A percentile compares a stretch with the other conserved stretches of the same genome.
Conservation (phyloP, 37 sponge, comb jelly and placozoan genomes). For the Geodia barretti region DNA sequence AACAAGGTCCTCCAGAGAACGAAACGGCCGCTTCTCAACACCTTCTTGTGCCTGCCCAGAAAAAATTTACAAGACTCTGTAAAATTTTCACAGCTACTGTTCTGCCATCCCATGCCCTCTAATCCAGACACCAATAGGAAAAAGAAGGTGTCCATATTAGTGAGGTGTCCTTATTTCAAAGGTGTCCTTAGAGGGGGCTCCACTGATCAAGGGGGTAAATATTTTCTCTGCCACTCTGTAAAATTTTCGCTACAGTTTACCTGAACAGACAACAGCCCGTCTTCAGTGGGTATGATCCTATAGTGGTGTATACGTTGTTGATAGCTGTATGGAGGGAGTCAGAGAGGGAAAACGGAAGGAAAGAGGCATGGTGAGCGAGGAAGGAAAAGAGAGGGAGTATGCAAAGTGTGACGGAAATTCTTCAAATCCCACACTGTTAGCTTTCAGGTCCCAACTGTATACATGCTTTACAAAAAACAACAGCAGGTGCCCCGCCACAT, state of each 20-base stretch:
- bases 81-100: conserved; percentile 24
- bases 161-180: not conserved
- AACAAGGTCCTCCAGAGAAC: conserved; percentile 63
- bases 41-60: conserved; percentile 64
- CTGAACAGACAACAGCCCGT: conserved; percentile 58
- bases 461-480: too few species aligned
- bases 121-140: conserved; percentile 11
- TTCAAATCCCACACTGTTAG: too few species aligned
- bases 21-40: conserved; percentile 53
- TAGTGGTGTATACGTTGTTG: conserved; percentile 87
- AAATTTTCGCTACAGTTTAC: conserved; percentile 17
- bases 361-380: not conserved
- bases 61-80: conserved; percentile 17
- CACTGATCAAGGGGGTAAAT: too few species aligned
- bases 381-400: not conserved
- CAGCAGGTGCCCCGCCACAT: too few species aligned
- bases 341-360: not conserved
- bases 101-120: too few species aligned
- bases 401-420: not conserved
- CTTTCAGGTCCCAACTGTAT: too few species aligned
- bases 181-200: too few species aligned
- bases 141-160: not conserved
- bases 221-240: not conserved
- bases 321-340: conserved; percentile 25
- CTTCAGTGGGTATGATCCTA: conserved; percentile 77